phyloP scores from a whole-genome alignment of 2,888 invertebrate genomes.

The Heliconius ismenius region DNA sequence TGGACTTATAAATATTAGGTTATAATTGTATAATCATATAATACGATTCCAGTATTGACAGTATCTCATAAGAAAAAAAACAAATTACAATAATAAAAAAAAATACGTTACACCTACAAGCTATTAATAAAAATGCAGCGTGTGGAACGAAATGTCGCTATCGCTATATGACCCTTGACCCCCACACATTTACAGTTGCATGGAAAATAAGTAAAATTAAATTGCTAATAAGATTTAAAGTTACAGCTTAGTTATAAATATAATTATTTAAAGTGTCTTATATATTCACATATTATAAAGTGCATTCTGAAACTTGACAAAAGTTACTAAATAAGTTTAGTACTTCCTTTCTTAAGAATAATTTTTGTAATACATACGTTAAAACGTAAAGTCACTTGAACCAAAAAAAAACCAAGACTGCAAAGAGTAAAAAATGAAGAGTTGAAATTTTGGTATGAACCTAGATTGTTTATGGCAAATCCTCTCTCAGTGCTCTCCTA shows the following conservation, averaged over 20 bases:
- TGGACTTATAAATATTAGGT: neutral
- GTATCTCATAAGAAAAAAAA: neutral
- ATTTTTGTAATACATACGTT: neutral
- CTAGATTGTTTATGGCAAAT: neutral
- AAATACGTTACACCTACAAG: neutral
- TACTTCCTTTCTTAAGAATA: slow-evolving; percentile 9
- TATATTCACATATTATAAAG: neutral
- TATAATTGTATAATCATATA: too few species aligned
- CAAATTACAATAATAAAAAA: neutral
- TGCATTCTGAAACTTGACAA: neutral
- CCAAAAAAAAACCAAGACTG: neutral
- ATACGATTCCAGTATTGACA: too few species aligned
- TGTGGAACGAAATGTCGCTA: slow-evolving; percentile 10
- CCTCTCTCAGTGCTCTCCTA: neutral
- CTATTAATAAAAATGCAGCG: slow-evolving; percentile 9
- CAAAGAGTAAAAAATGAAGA: neutral
- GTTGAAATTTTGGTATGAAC: neutral
- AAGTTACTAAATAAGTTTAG: neutral
- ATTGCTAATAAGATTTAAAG: neutral
- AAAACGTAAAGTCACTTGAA: neutral
- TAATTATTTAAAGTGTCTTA: neutral
- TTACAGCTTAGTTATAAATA: neutral
- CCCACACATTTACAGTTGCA: neutral
- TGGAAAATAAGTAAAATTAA: neutral
- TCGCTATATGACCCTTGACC: slow-evolving; percentile 19